These are phyloP conservation scores for Papilio helenus DNA, from an alignment of 1,140 invertebrate genomes.

Conservation along the genomic window DNA sequence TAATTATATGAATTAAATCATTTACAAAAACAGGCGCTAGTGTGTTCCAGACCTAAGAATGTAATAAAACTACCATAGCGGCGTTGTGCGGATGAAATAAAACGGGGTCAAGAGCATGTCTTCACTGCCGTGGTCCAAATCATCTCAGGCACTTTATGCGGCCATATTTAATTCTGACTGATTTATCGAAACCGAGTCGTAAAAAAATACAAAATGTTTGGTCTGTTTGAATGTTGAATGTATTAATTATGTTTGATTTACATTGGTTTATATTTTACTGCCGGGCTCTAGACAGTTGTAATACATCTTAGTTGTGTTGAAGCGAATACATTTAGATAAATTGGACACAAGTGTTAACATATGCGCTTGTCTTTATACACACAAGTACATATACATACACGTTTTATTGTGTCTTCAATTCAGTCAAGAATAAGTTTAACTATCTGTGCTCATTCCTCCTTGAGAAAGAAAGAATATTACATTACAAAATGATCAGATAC, in stretches of 20 bases:
- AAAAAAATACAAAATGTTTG: neutral
- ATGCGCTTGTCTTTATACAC: neutral
- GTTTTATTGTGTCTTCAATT: neutral
- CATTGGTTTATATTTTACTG: neutral
- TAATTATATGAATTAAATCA: too few relatives aligned
- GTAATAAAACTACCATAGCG: neutral
- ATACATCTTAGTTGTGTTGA: conserved; percentile 22
- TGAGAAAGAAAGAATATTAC: too few relatives aligned
- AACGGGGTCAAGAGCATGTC: conserved; percentile 1
- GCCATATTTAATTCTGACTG: neutral
- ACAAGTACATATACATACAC: neutral
- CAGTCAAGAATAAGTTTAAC: neutral
- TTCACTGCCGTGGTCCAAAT: neutral
- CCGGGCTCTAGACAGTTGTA: neutral
- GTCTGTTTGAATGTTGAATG: neutral
- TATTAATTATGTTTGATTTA: conserved; percentile 7
- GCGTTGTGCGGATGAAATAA: conserved; percentile 8
- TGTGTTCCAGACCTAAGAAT: neutral
- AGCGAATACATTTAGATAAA: conserved; percentile 20
- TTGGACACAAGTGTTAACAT: conserved; percentile 8
- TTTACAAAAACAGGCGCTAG: neutral
- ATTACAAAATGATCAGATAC: too few relatives aligned
- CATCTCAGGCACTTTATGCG: neutral
- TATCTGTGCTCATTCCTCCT: too few relatives aligned
- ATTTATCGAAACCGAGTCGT: neutral